Percentiles rank a stretch among this genome's conserved stretches.
These are phyloP conservation scores for Anoplopoma fimbria DNA, from an alignment of 2,113 vertebrate genomes.

Conservation along the genomic window DNA sequence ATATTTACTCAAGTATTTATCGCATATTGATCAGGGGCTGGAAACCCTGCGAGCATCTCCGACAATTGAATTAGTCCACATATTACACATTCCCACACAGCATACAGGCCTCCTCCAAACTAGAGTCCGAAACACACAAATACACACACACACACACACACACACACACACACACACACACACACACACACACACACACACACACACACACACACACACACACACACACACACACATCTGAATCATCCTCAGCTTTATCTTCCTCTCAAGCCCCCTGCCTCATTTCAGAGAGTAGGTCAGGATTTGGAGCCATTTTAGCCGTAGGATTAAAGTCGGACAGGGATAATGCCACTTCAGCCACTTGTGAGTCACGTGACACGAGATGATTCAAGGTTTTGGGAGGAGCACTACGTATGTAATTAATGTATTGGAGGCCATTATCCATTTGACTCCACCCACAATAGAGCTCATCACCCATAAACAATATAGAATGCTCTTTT, in stretches of 20 bases:
- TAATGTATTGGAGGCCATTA: slow-evolving; percentile 57
- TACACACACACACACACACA: neutral
- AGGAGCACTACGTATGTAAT: slow-evolving; percentile 66
- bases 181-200: neutral
- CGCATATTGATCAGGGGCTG: slow-evolving; percentile 50
- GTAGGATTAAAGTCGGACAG: slow-evolving; percentile 70
- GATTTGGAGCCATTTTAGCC: slow-evolving; percentile 72
- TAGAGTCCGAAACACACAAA: neutral
- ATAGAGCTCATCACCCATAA: neutral
- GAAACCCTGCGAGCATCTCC: slow-evolving; percentile 23
- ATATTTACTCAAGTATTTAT: slow-evolving; percentile 71
- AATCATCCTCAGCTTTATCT: slow-evolving; percentile 9
- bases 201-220: neutral
- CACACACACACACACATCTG: neutral
- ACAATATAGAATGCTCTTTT: slow-evolving; percentile 7
- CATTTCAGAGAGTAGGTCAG: slow-evolving; percentile 58
- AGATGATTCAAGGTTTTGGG: slow-evolving; percentile 68
- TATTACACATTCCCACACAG: slow-evolving; percentile 36
- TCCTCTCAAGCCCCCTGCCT: slow-evolving; percentile 46
- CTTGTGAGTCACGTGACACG: slow-evolving; percentile 72
- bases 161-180: neutral
- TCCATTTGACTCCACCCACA: slow-evolving; percentile 50
- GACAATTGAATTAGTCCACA: slow-evolving; percentile 56
- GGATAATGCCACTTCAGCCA: slow-evolving; percentile 78
- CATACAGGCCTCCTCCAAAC: slow-evolving; percentile 7